Evolutionary conservation across 1,140 invertebrate species (phyloP), one percentile per base, ranked within the genome.

Genomic region (Venturia canescens): DNA sequence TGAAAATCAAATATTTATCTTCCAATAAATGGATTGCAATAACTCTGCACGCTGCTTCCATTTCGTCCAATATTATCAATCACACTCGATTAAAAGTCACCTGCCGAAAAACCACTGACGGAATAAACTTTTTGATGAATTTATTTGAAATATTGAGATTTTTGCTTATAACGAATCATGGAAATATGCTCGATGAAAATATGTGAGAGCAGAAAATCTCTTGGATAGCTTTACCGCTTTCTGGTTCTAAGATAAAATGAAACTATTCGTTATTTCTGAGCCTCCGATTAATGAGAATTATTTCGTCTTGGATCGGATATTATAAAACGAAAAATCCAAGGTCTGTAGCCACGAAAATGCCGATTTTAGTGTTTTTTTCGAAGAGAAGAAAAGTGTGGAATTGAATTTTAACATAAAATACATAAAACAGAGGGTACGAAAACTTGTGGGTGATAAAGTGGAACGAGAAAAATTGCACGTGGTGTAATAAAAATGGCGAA

Each of bases 401-500:
- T 57, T 57, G 21, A 57, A 57, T n/a, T 23, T 18, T 57, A 4
- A 57, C 21, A 23, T 23, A 23, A 57, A n/a, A 57, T 57, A 57
- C 21, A 57, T 57, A 57, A 57, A 57, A 57, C 53, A 57, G 53
- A 23, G 4, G 53, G 38, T 11, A 44, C 38, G 21, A 23, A 21
- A 57, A 23, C 53, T 57, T 13, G n/a, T 18, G 53, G 18, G 16
- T 57, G 53, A 57, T 57, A 57, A 57, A 57, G 53, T 57, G 53
- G 5, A 57, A 57, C 53, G 53, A 21, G 53, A 11, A 57, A 57
- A 57, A 57, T 57, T 57, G 53, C 21, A 57, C 21, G 21, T 57
- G 53, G 53, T 57, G n/a, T 44, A 57, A 57, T 57, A 57, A 57
- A 57, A 57, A 57, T 57, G 2, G 21, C 53, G 53, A 81, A 75